Percentiles rank a stretch among this genome's conserved stretches.
phyloP scores from a whole-genome alignment of 2,797 vertebrate genomes.

The Microctenopoma steveboyesi region DNA sequence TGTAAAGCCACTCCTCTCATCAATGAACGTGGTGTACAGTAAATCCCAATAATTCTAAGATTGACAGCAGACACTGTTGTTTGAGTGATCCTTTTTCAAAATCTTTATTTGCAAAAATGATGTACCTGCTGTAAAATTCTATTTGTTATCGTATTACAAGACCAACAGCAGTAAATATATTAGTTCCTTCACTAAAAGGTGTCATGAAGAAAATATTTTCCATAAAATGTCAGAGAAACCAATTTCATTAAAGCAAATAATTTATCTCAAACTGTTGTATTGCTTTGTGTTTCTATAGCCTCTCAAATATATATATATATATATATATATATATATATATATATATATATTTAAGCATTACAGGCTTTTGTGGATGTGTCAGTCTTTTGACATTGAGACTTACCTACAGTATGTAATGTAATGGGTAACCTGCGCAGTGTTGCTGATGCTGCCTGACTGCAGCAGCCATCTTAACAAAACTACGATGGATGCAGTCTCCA shows the following conservation, averaged over 20 bases:
- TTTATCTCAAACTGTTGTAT: background rate
- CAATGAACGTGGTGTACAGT: too few relatives aligned
- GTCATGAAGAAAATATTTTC: background rate
- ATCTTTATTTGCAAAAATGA: background rate
- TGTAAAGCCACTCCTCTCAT: too few relatives aligned
- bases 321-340: too few relatives aligned
- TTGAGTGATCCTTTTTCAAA: background rate
- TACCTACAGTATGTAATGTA: conserved; percentile 1
- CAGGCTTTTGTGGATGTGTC: background rate
- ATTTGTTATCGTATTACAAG: background rate
- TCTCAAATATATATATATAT: too few relatives aligned
- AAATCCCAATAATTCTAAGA: background rate
- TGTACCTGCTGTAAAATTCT: background rate
- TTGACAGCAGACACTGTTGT: background rate
- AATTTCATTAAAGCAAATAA: background rate
- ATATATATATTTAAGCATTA: background rate
- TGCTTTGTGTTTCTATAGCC: background rate
- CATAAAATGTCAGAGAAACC: background rate
- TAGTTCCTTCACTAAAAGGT: background rate
- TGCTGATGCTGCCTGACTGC: conserved; percentile 63
- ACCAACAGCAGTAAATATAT: background rate
- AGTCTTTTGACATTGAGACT: conserved; percentile 7
- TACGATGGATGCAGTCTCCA: conserved; percentile 81
- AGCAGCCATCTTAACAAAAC: conserved; percentile 78
- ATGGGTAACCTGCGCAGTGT: conserved; percentile 58